Evolutionary conservation across 1,140 invertebrate species (phyloP).

Genomic region (Rhopalosiphum padi): DNA sequence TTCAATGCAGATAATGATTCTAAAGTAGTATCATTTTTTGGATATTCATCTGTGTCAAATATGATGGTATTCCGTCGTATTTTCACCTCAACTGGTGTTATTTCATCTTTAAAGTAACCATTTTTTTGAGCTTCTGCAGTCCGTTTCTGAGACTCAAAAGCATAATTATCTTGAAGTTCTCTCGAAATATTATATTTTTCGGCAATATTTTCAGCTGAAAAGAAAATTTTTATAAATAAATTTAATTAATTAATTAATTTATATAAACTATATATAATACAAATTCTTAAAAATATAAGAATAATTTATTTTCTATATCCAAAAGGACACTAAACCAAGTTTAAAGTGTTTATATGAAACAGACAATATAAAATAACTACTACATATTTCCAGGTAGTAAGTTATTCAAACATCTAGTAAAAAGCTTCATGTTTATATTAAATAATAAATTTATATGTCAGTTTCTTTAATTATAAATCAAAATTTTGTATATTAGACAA

Average conservation of each 20-base stretch:
- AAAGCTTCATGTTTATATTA: background rate
- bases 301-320: background rate
- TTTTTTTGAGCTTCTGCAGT: slow-evolving; percentile 71
- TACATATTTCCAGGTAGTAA: background rate
- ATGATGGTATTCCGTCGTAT: slow-evolving; percentile 66
- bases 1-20: slow-evolving; percentile 71
- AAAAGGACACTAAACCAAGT: background rate
- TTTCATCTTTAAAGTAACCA: slow-evolving; percentile 77
- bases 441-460: too few relatives aligned
- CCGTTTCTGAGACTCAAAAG: slow-evolving; percentile 76
- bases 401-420: background rate
- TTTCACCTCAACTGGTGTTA: slow-evolving; percentile 70
- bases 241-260: background rate
- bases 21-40: slow-evolving; percentile 69
- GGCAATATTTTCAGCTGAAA: slow-evolving; percentile 79
- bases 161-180: slow-evolving; percentile 79
- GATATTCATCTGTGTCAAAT: slow-evolving; percentile 72
- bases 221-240: background rate
- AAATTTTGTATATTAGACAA: too few relatives aligned
- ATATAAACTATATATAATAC: background rate
- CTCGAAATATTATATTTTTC: slow-evolving; percentile 74
- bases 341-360: background rate
- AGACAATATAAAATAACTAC: background rate
- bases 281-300: background rate
- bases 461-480: too few relatives aligned